Conservation (phyloP, 1,140 invertebrate genomes). For the Paramacrobiotus metropolitanus region DNA sequence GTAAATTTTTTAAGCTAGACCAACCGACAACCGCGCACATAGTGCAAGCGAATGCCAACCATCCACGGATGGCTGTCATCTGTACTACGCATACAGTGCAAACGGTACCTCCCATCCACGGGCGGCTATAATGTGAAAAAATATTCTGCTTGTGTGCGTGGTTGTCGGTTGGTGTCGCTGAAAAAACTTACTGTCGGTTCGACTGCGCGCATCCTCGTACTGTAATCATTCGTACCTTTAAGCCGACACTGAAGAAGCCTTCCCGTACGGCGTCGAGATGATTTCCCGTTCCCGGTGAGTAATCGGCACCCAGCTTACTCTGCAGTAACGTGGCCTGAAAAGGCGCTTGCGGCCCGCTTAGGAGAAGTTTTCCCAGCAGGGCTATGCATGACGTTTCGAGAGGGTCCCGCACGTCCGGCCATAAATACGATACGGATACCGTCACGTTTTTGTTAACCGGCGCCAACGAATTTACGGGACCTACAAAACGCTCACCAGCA, state of each 20-base stretch:
- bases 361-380: slow-evolving; percentile 49
- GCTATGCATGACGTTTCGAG: slow-evolving; percentile 45
- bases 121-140: too few species aligned
- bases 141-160: too few species aligned
- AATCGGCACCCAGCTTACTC: slow-evolving; percentile 57
- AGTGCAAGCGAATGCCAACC: too few species aligned
- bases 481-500: too few species aligned
- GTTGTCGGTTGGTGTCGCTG: too few species aligned
- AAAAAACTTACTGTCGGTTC: too few species aligned
- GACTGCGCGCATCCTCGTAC: too few species aligned
- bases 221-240: neutral
- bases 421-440: slow-evolving; percentile 47
- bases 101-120: too few species aligned
- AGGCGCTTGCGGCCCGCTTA: slow-evolving; percentile 62
- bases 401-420: slow-evolving; percentile 19
- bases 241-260: neutral
- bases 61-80: too few species aligned
- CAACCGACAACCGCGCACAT: too few species aligned
- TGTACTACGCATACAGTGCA: too few species aligned
- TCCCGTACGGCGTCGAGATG: slow-evolving; percentile 12
- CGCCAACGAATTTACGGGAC: neutral
- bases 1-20: too few species aligned
- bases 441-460: slow-evolving; percentile 49
- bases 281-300: slow-evolving; percentile 34
- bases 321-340: slow-evolving; percentile 73